A percentile compares a stretch with the other conserved stretches of the same genome.
Conservation (phyloP, 1,140 invertebrate genomes). For the Phocides pigmalion region DNA sequence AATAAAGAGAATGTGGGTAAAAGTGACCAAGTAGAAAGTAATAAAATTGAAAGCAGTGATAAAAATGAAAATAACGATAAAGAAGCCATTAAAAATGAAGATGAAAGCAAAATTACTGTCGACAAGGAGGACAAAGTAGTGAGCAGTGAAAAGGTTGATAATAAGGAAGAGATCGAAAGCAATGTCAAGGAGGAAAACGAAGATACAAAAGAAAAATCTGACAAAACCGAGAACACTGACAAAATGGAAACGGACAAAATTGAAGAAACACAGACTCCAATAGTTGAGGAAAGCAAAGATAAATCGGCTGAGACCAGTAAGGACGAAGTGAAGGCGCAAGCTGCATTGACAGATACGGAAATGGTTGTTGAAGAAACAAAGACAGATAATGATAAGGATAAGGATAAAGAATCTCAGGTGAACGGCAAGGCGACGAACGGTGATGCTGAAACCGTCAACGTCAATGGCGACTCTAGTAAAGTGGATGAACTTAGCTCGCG, state of each 20-base stretch:
- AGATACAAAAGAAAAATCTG: constrained; percentile 10
- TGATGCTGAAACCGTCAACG: constrained; percentile 46
- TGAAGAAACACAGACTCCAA: constrained; percentile 16
- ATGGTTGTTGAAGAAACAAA: not conserved
- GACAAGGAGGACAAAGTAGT: constrained; percentile 12
- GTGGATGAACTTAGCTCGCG: constrained; percentile 65
- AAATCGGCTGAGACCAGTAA: not conserved
- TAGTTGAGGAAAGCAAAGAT: constrained; percentile 9
- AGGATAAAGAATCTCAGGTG: constrained; percentile 50
- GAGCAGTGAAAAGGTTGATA: not conserved
- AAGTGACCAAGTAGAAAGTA: not conserved
- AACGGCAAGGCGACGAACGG: constrained; percentile 67
- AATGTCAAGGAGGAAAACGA: constrained; percentile 28
- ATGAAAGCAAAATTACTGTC: constrained; percentile 34
- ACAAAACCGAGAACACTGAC: not conserved
- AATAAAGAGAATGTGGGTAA: not conserved
- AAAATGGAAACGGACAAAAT: constrained; percentile 14
- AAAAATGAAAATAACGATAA: constrained; percentile 22
- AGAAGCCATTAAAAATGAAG: constrained; percentile 28
- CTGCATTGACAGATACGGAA: constrained; percentile 9
- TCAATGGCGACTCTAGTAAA: constrained; percentile 66
- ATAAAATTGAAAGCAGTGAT: not conserved
- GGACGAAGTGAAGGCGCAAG: constrained; percentile 22
- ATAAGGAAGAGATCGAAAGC: constrained; percentile 2
- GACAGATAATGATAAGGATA: constrained; percentile 19